Evolutionary conservation across 1,140 invertebrate species (phyloP), one percentile per base, ranked within the genome.

Genomic region (Hycleus cichorii): DNA sequence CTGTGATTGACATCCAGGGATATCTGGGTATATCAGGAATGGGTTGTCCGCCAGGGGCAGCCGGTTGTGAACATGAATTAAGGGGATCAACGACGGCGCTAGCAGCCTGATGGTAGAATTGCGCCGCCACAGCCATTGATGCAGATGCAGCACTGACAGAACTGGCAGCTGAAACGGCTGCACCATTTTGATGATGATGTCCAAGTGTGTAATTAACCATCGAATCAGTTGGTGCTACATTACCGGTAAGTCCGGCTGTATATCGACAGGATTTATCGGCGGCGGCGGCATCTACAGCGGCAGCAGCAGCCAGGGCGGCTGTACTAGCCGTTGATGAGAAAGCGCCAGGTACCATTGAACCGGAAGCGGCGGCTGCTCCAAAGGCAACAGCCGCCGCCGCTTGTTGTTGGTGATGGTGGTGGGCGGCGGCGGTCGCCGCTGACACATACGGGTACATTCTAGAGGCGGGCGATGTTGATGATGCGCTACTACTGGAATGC

Each of bases 1-100:
- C 93, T 80, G 91, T 93, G 74, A 95, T 92, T 65, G 91, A 91
- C 91, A 95, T 95, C 93, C 93, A 95, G n/a, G 93, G 92, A 76
- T 95, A 95, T 70, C 91, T 82, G 10, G 91, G 91, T 70, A 94
- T 90, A 75, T 91, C 89, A 32, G 90, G 89, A 65, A 90, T 85
- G 49, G 82, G 76, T 68, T 88, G 83, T 78, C 88, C 80, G 68
- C 85, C 80, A 65, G 85, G 76, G 69, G 84, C 69, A 32, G 83
- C 76, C 25, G 81, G 82, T 70, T 86, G 85, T 58, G 79, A 79
- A 74, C 81, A 82, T 47, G 82, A 83, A 56, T 80, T 80, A 47
- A 83, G 71, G 24, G 82, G 83, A 71, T 85, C 83, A 39, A 82
- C 82, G 60, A 83, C 83, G 64, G 75, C 80, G 52, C 81, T 81